These are phyloP conservation scores for Aleadryas rufinucha DNA, from an alignment of 2,113 vertebrate genomes.

Conservation along the genomic window DNA sequence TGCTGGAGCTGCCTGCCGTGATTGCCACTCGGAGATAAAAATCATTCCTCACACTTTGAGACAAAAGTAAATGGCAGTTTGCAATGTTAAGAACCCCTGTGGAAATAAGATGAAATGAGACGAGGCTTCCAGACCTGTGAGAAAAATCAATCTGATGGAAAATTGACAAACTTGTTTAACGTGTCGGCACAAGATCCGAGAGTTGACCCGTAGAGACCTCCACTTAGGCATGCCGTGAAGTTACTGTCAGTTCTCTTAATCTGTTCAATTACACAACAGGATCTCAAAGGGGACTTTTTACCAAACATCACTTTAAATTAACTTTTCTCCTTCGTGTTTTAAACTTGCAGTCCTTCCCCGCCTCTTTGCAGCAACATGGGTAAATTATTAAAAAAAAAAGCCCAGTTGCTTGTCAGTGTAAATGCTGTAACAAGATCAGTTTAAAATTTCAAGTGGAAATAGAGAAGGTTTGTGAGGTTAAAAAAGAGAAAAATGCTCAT, in stretches of 20 bases:
- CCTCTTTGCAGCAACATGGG: constrained; percentile 26
- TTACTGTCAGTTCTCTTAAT: constrained; percentile 73
- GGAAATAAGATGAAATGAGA: constrained; percentile 77
- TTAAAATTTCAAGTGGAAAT: constrained; percentile 52
- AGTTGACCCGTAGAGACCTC: constrained; percentile 78
- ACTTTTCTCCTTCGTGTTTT: constrained; percentile 73
- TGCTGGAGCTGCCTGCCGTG: constrained; percentile 22
- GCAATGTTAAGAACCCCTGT: constrained; percentile 74
- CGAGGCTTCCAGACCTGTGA: constrained; percentile 74
- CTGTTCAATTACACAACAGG: constrained; percentile 74
- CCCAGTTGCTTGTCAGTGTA: constrained; percentile 45
- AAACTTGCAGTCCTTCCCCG: constrained; percentile 55
- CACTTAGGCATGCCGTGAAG: constrained; percentile 71
- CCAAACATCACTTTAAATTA: constrained; percentile 79
- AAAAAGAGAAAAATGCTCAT: neutral
- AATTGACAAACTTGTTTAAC: constrained; percentile 86
- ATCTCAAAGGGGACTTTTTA: constrained; percentile 69
- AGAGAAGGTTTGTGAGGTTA: constrained; percentile 17
- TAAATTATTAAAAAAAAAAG: constrained; percentile 68
- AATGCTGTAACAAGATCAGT: constrained; percentile 52
- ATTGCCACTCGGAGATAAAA: constrained; percentile 67
- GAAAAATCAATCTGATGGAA: constrained; percentile 85
- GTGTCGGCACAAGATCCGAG: constrained; percentile 69
- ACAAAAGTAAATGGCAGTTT: constrained; percentile 76
- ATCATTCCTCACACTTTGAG: constrained; percentile 67